Conservation (phyloP, 2,797 vertebrate species). For the Hylomyscus alleni region DNA sequence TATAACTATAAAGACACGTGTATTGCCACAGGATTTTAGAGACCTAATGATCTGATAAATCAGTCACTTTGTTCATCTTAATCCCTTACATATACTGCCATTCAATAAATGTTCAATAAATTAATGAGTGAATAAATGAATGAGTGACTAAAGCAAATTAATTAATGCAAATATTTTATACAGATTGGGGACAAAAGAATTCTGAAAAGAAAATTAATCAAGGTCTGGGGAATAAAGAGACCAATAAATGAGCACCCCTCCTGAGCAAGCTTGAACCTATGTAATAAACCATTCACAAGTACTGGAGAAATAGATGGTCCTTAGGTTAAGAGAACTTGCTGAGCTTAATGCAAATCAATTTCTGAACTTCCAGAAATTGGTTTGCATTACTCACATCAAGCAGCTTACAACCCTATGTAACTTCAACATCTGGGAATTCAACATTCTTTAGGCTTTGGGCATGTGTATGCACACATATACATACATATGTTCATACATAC, state of each 20-base stretch:
- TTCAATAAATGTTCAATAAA: conserved; percentile 64
- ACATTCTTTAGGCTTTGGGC: not conserved
- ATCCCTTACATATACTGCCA: conserved; percentile 11
- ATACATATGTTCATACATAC: not conserved
- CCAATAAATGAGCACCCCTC: not conserved
- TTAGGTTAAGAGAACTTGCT: not conserved
- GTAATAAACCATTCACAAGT: not conserved
- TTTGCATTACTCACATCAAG: not conserved
- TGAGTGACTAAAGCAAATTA: conserved; percentile 13
- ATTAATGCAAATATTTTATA: conserved; percentile 45
- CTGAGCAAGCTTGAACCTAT: not conserved
- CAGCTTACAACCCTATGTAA: not conserved
- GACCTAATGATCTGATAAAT: conserved; percentile 59
- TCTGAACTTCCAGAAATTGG: no score
- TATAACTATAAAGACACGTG: conserved; percentile 50
- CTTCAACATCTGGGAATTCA: not conserved
- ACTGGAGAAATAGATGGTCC: not conserved
- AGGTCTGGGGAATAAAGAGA: not conserved
- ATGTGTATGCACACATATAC: not conserved
- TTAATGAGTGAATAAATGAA: conserved; percentile 41
- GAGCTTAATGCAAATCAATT: no score
- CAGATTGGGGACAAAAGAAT: not conserved
- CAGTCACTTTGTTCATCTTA: conserved; percentile 49
- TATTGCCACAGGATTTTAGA: conserved; percentile 52
- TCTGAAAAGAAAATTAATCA: not conserved